Conservation (phyloP, 2,888 invertebrate genomes). For the Pherbina coryleti region DNA sequence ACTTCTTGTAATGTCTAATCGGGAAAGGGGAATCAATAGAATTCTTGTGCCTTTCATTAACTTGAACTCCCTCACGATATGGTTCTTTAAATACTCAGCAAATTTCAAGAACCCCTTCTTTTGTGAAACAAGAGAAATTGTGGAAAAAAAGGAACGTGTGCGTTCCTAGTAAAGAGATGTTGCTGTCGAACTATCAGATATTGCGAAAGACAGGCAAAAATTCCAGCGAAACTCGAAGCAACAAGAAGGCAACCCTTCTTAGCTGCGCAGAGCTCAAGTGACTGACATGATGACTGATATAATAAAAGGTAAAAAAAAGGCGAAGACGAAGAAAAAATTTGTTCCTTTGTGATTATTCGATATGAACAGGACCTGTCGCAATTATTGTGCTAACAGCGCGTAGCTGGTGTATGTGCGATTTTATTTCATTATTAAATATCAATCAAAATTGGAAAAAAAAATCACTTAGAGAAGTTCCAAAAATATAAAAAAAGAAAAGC, state of each 20-base stretch:
- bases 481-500: neutral
- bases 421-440: neutral
- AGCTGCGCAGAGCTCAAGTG: neutral
- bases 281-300: slow-evolving; percentile 30
- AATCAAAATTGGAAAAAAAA: neutral
- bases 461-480: neutral
- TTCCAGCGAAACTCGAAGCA: slow-evolving; percentile 41
- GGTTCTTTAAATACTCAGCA: too few relatives aligned
- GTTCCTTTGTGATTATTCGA: neutral
- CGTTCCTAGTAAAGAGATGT: slow-evolving; percentile 42
- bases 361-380: slow-evolving; percentile 26
- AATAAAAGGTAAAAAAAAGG: slow-evolving; percentile 13
- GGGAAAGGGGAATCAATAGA: slow-evolving; percentile 63
- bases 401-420: slow-evolving; percentile 26
- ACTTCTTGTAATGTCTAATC: slow-evolving; percentile 61
- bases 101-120: neutral
- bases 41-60: slow-evolving; percentile 3
- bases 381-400: neutral
- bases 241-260: slow-evolving; percentile 23
- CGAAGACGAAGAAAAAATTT: neutral
- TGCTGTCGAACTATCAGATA: slow-evolving; percentile 22
- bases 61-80: neutral
- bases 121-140: neutral
- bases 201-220: slow-evolving; percentile 39
- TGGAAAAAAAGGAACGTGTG: slow-evolving; percentile 43